Evolutionary conservation across 1,140 invertebrate genomes (phyloP).

Genomic region (Frieseomelitta varia): DNA sequence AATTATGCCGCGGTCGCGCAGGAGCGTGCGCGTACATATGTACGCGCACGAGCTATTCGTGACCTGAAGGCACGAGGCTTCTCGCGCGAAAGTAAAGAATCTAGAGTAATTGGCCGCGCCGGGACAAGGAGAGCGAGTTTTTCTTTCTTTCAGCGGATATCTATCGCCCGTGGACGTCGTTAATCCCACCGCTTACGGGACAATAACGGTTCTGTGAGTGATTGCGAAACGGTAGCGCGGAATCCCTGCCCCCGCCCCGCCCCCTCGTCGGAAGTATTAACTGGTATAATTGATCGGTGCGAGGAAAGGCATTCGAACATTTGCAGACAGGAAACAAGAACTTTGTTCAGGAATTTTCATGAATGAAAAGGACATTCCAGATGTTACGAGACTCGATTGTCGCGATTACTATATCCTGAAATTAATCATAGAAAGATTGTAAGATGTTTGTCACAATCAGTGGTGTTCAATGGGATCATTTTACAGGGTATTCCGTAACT

Average conservation of each 20-base stretch:
- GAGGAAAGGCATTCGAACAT: neutral
- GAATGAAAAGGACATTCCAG: too few relatives aligned
- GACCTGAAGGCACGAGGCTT: neutral
- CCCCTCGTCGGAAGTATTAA: neutral
- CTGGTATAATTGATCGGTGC: neutral
- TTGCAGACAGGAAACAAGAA: too few relatives aligned
- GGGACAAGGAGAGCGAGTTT: constrained; percentile 55
- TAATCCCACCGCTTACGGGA: neutral
- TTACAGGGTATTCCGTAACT: too few relatives aligned
- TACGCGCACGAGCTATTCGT: neutral
- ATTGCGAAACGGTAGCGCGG: neutral
- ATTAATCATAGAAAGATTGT: too few relatives aligned
- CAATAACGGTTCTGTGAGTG: constrained; percentile 18
- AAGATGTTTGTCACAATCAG: too few relatives aligned
- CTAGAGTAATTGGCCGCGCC: constrained; percentile 45
- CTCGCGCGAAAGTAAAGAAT: constrained; percentile 51
- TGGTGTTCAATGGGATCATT: too few relatives aligned
- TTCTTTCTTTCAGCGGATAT: constrained; percentile 29
- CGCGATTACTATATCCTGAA: too few relatives aligned
- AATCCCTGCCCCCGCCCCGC: too few relatives aligned
- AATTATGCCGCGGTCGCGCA: constrained; percentile 8
- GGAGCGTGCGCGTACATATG: too few relatives aligned
- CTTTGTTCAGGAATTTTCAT: too few relatives aligned
- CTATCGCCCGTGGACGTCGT: constrained; percentile 17
- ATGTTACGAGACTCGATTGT: too few relatives aligned